phyloP scores from a whole-genome alignment of 2,113 vertebrate genomes.

The Perca fluviatilis region DNA sequence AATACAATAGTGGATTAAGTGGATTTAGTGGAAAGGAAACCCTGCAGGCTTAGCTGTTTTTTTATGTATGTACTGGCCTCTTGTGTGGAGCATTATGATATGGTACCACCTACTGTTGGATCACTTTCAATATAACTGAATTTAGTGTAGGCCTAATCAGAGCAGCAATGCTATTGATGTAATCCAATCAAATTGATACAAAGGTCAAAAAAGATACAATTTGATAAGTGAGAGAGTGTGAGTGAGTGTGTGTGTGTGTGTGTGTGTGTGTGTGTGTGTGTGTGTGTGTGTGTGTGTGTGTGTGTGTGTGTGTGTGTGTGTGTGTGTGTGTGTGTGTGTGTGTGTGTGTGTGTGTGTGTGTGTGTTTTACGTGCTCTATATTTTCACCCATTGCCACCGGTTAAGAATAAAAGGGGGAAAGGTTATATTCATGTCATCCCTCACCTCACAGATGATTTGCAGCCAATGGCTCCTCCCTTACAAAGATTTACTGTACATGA shows the following conservation, averaged over 20 bases:
- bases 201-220: not conserved
- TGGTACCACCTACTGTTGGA: slow-evolving; percentile 76
- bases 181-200: slow-evolving; percentile 33
- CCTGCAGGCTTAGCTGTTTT: not conserved
- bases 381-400: slow-evolving; percentile 8
- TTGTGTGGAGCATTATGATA: slow-evolving; percentile 28
- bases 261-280: too few species aligned
- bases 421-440: slow-evolving; percentile 58
- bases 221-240: not conserved
- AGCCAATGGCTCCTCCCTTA: slow-evolving; percentile 55
- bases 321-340: too few species aligned
- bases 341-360: not conserved
- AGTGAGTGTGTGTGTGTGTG: too few species aligned
- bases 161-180: slow-evolving; percentile 1
- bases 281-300: too few species aligned
- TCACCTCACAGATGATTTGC: slow-evolving; percentile 63
- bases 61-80: not conserved
- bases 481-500: slow-evolving; percentile 78
- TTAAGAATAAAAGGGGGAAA: slow-evolving; percentile 56
- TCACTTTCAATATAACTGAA: not conserved
- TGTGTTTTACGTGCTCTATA: not conserved
- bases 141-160: not conserved
- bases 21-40: not conserved
- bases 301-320: too few species aligned
- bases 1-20: not conserved